These are phyloP conservation scores for Salvelinus alpinus DNA, from an alignment of 2,113 vertebrate species.

Conservation along the genomic window DNA sequence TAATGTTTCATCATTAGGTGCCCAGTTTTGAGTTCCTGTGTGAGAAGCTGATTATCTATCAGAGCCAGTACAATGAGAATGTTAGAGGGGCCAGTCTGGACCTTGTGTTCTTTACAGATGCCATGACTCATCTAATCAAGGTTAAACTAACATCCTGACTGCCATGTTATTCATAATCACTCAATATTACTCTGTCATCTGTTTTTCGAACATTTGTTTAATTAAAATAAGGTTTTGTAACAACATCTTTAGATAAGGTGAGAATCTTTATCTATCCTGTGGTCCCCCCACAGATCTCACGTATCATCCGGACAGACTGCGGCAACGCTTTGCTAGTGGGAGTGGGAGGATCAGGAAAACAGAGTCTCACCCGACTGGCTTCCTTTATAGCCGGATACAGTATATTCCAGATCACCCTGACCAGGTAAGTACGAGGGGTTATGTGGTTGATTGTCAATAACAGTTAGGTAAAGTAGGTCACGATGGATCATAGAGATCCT, in stretches of 20 bases:
- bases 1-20: constrained; percentile 46
- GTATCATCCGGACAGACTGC: constrained; percentile 79
- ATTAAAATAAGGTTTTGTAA: too few species aligned
- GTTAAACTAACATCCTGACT: constrained; percentile 54
- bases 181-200: background rate
- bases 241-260: background rate
- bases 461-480: too few species aligned
- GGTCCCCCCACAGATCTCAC: constrained; percentile 77
- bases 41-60: constrained; percentile 76
- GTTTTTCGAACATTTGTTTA: background rate
- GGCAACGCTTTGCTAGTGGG: constrained; percentile 87
- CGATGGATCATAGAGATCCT: too few species aligned
- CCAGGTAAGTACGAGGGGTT: constrained; percentile 68
- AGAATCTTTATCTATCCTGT: background rate
- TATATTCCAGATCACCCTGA: constrained; percentile 84
- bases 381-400: constrained; percentile 86
- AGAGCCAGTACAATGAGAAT: constrained; percentile 78
- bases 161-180: background rate
- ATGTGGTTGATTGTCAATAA: background rate
- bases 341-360: constrained; percentile 88
- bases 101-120: constrained; percentile 87
- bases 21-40: constrained; percentile 76
- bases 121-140: constrained; percentile 88
- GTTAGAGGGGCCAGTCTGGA: constrained; percentile 79
- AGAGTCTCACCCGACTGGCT: constrained; percentile 83